Conservation (phyloP, 2,888 invertebrate genomes). For the Synanthedon formicaeformis region DNA sequence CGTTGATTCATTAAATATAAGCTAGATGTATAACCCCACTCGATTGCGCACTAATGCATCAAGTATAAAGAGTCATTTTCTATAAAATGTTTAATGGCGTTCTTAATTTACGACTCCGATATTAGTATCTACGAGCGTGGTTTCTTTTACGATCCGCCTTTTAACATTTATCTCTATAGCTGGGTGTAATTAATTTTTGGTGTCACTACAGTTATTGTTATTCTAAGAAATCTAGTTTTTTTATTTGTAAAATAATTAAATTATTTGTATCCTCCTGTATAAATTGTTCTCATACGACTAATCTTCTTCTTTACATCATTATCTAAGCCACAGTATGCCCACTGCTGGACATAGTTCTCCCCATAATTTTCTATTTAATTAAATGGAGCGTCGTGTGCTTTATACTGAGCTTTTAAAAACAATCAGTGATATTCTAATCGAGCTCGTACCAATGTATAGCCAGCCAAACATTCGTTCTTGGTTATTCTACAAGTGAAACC, state of each 20-base stretch:
- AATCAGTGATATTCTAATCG: no score
- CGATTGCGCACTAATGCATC: conserved; percentile 1
- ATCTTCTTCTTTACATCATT: no score
- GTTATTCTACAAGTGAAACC: no score
- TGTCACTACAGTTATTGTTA: conserved; percentile 4
- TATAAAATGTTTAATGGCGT: conserved; percentile 24
- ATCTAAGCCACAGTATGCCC: no score
- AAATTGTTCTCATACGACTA: no score
- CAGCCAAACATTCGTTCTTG: no score
- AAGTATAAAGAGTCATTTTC: conserved; percentile 12
- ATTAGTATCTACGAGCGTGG: conserved; percentile 26
- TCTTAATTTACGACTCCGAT: conserved; percentile 35
- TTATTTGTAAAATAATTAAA: not conserved
- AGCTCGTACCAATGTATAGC: no score
- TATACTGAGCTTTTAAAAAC: no score
- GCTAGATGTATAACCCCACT: not conserved
- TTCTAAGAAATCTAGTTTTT: conserved; percentile 4
- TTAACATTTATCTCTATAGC: conserved; percentile 23
- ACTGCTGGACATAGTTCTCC: no score
- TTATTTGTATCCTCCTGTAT: no score
- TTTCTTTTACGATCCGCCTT: conserved; percentile 28
- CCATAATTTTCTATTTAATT: no score
- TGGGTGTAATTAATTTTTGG: conserved; percentile 22
- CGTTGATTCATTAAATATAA: not conserved
- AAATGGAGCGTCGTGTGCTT: no score